Evolutionary conservation across 2,797 vertebrate genomes (phyloP), one percentile per base, ranked within the genome.

Genomic region (Sciurus carolinensis): DNA sequence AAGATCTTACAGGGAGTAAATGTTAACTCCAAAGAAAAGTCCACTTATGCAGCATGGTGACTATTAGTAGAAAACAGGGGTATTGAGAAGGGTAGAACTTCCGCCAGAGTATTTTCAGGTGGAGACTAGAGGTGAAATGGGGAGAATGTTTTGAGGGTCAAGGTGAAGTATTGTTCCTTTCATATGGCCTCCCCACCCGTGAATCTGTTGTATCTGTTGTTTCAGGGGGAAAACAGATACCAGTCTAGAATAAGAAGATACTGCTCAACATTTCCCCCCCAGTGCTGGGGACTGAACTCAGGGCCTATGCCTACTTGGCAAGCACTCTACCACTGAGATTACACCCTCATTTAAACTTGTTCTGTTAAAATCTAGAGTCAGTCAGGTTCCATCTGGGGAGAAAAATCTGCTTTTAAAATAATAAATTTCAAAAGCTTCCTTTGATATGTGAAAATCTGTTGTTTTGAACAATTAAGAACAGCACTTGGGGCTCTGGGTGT

Each of bases 401-500:
- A 88, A 83, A 77, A 44, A 17, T 15, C 14, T 36, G 12, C 57
- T 39, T 44, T 72, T 30, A 62, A 90, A 6, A 62, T 30, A 67
- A 62, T 77, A 76, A 72, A 71, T 95, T 73, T 22, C 28, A 36
- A 95, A 92, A 82, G 52, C 13, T 62, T 86, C 42, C 39, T 83
- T 66, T 80, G 26, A 28, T 14, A 26, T 84, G 42, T 62, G 36
- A 80, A 90, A 73, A 59, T 72, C 33, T 87, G 77, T 14, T 87
- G 9, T 62, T 85, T 82, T 67, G 42, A 87, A 85, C 20, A 66
- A 39, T 84, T 39, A 52, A 42, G 59, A 75, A 52, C 57, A 77
- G 52, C 52, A 36, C 12, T 50, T 17, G 13, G 77, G 66, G 42
- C 28, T 59, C 47, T 17, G 69, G 33, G 44, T 26, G 4, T 7